These are phyloP conservation scores for Epinotia brunnichana DNA, from an alignment of 2,888 invertebrate genomes.

Conservation along the genomic window DNA sequence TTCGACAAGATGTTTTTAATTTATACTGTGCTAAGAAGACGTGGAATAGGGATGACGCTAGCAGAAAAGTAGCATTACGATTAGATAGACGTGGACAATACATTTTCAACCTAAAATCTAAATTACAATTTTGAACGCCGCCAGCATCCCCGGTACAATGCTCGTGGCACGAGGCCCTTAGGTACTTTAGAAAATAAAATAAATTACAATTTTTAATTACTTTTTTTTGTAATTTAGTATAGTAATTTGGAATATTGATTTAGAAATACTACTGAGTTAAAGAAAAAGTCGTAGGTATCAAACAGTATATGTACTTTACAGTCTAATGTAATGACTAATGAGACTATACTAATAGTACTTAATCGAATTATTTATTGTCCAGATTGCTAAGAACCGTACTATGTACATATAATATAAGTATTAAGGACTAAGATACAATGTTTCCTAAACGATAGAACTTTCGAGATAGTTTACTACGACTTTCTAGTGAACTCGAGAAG, in stretches of 20 bases:
- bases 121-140: too few relatives aligned
- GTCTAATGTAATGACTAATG: too few relatives aligned
- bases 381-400: background rate
- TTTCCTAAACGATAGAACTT: background rate
- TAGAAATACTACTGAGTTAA: too few relatives aligned
- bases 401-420: too few relatives aligned
- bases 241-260: background rate
- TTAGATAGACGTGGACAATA: background rate
- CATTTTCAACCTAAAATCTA: background rate
- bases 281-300: too few relatives aligned
- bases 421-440: background rate
- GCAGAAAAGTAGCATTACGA: background rate
- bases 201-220: too few relatives aligned
- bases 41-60: background rate
- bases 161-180: too few relatives aligned
- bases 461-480: background rate
- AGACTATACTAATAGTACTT: background rate
- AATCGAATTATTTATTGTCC: background rate
- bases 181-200: too few relatives aligned
- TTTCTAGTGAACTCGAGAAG: constrained; percentile 11
- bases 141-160: too few relatives aligned
- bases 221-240: background rate
- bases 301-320: too few relatives aligned
- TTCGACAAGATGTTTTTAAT: constrained; percentile 21
- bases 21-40: constrained; percentile 1